Evolutionary conservation across 1,140 invertebrate genomes (phyloP).

Genomic region (Aradophagus sp.): DNA sequence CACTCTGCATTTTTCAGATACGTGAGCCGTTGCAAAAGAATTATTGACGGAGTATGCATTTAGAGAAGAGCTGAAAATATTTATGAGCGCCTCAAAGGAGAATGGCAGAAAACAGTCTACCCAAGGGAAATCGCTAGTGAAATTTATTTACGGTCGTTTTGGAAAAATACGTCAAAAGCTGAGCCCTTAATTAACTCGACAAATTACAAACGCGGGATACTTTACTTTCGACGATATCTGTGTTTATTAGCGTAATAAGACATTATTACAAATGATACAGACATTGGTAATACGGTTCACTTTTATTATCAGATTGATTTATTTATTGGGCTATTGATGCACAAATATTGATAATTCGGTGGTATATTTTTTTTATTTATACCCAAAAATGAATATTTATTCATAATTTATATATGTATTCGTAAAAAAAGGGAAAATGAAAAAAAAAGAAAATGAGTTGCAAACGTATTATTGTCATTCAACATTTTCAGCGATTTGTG

Average conservation of each 20-base stretch:
- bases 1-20: constrained; percentile 52
- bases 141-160: constrained; percentile 29
- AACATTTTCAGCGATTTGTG: no score
- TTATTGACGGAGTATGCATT: constrained; percentile 44
- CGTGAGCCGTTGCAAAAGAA: constrained; percentile 42
- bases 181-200: constrained; percentile 13
- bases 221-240: constrained; percentile 1
- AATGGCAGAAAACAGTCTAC: constrained; percentile 12
- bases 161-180: constrained; percentile 9
- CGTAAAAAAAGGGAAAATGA: no score
- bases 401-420: no score
- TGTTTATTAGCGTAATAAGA: background rate
- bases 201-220: constrained; percentile 14
- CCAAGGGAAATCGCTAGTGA: constrained; percentile 35
- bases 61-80: constrained; percentile 24
- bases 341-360: no score
- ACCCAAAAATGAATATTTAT: no score
- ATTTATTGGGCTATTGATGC: no score
- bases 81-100: constrained; percentile 22
- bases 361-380: no score
- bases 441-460: no score
- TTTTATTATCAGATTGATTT: background rate
- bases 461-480: no score
- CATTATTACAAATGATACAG: background rate
- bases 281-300: background rate